Evolutionary conservation across 2,113 vertebrate genomes (phyloP).

Genomic region (Porphyrio hochstetteri): DNA sequence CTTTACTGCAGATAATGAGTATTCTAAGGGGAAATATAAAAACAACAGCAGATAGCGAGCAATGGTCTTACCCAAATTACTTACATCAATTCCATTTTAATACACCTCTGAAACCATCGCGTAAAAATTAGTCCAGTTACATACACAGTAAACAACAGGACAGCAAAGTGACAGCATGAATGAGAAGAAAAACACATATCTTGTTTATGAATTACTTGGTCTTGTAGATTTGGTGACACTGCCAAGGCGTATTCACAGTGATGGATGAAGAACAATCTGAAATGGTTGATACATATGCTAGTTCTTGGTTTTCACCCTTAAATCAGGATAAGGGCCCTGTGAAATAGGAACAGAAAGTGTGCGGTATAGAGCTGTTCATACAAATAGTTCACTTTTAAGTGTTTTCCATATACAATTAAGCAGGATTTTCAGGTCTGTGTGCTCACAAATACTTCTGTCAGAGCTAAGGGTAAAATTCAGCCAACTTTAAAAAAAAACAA

Average conservation of each 20-base stretch:
- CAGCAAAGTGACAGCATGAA: background rate
- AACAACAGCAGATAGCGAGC: slow-evolving; percentile 31
- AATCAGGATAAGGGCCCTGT: slow-evolving; percentile 34
- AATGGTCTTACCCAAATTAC: slow-evolving; percentile 16
- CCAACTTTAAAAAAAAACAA: background rate
- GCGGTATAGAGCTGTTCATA: background rate
- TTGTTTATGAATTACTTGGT: slow-evolving; percentile 38
- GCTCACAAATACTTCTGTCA: background rate
- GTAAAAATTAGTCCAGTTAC: background rate
- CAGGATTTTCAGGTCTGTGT: background rate
- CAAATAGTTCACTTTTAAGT: background rate
- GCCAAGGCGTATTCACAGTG: background rate
- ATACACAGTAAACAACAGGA: background rate
- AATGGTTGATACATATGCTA: slow-evolving; percentile 23
- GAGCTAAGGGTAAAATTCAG: background rate
- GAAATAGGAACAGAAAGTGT: slow-evolving; percentile 51
- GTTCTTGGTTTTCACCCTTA: slow-evolving; percentile 37
- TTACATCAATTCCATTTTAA: slow-evolving; percentile 56
- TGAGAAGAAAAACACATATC: background rate
- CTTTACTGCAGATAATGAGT: background rate
- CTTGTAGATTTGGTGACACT: background rate
- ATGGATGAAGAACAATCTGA: slow-evolving; percentile 49
- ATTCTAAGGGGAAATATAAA: slow-evolving; percentile 44
- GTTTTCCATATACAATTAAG: background rate
- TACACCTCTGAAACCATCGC: background rate